phyloP scores from a whole-genome alignment of 1,140 invertebrate species.

The Dendrolimus kikuchii region DNA sequence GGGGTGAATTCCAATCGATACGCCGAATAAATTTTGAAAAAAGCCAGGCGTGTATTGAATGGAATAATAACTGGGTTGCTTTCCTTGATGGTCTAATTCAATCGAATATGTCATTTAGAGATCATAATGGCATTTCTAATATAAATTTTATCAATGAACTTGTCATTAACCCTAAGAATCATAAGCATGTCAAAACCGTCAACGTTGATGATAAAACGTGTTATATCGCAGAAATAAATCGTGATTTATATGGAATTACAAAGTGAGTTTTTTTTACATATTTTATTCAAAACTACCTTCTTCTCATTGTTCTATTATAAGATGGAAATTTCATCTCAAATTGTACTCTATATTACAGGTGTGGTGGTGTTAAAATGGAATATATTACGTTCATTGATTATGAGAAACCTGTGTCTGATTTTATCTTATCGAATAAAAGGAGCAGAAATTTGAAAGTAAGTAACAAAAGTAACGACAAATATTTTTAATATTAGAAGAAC shows the following conservation, averaged over 20 bases:
- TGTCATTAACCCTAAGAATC: slow-evolving; percentile 2
- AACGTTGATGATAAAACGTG: slow-evolving; percentile 7
- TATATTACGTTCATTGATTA: too few species aligned
- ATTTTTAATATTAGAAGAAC: too few species aligned
- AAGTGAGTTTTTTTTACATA: slow-evolving; percentile 4
- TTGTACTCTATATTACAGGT: too few species aligned
- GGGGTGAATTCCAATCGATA: slow-evolving; percentile 17
- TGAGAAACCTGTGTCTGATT: too few species aligned
- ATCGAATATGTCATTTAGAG: not conserved
- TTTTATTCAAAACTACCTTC: not conserved
- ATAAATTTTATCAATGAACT: slow-evolving; percentile 4
- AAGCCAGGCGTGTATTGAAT: slow-evolving; percentile 6
- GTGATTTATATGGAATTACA: not conserved
- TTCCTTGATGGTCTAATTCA: slow-evolving; percentile 7
- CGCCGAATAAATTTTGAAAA: slow-evolving; percentile 8
- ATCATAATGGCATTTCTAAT: slow-evolving; percentile 3
- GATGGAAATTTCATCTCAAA: too few species aligned
- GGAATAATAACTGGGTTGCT: slow-evolving; percentile 3
- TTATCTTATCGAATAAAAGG: not conserved
- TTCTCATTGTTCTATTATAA: too few species aligned
- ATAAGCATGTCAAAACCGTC: not conserved
- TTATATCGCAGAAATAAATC: slow-evolving; percentile 1
- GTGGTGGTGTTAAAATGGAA: too few species aligned
- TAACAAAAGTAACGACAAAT: too few species aligned
- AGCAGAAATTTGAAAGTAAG: not conserved